These are phyloP conservation scores for Crenichthys baileyi DNA, from an alignment of 2,797 vertebrate species.

Conservation along the genomic window DNA sequence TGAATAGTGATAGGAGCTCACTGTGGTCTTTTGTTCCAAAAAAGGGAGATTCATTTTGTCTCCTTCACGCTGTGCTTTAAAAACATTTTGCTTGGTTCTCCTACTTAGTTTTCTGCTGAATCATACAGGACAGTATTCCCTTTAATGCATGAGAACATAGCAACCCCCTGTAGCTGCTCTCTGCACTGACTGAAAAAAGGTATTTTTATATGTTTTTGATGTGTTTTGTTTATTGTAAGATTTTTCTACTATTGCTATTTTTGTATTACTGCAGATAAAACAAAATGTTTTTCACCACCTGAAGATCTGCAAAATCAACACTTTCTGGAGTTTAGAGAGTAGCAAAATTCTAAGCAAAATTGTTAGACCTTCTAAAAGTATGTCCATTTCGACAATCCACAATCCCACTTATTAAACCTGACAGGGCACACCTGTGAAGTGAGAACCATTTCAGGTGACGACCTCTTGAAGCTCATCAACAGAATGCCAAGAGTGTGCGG, in stretches of 20 bases:
- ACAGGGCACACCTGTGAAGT: no score
- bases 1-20: conserved; percentile 19
- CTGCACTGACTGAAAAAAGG: conserved; percentile 6
- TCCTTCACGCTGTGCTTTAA: conserved; percentile 24
- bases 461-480: no score
- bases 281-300: no score
- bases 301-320: no score
- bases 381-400: no score
- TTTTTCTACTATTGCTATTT: conserved; percentile 1
- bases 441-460: no score
- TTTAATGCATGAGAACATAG: conserved; percentile 11
- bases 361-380: no score
- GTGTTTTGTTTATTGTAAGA: conserved; percentile 20
- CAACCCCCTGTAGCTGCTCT: conserved; percentile 13
- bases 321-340: no score
- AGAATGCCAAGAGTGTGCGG: no score
- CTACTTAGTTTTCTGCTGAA: conserved; percentile 8
- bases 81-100: conserved; percentile 18
- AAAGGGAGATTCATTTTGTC: not conserved
- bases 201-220: conserved; percentile 12
- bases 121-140: not conserved
- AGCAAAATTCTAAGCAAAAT: no score
- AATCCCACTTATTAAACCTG: no score
- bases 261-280: not conserved
- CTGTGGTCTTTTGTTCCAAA: conserved; percentile 25